Conservation (phyloP, 2,113 vertebrate species). For the Chloroceryle aenea region DNA sequence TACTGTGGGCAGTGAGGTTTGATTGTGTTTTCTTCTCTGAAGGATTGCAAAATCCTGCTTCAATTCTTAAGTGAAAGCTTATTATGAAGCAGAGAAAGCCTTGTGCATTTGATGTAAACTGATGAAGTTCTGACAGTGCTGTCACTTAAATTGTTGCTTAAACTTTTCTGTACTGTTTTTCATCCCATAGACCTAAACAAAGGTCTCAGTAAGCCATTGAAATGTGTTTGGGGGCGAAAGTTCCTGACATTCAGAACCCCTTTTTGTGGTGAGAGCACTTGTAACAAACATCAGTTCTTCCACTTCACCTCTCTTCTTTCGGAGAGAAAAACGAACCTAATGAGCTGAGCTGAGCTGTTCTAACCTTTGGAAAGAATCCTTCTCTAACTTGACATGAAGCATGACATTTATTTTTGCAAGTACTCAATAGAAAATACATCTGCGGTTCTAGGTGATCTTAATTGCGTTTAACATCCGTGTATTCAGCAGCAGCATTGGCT, state of each 20-base stretch:
- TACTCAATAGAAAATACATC: neutral
- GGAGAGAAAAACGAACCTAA: neutral
- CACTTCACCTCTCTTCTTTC: neutral
- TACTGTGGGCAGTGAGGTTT: neutral
- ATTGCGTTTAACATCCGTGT: neutral
- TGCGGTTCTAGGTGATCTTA: neutral
- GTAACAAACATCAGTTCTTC: neutral
- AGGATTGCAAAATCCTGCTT: neutral
- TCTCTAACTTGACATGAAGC: neutral
- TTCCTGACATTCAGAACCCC: neutral
- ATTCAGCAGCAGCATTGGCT: neutral
- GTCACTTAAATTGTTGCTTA: neutral
- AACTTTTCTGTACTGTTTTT: neutral
- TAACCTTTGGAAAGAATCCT: neutral
- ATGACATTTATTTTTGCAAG: neutral
- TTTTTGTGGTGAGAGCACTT: neutral
- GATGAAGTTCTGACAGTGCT: neutral
- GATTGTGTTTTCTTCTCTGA: neutral
- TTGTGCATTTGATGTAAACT: neutral
- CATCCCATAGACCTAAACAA: neutral
- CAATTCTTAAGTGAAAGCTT: neutral
- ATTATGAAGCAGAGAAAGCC: neutral
- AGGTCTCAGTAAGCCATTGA: fast-evolving
- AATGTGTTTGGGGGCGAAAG: no score
- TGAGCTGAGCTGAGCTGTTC: neutral